Conservation (phyloP, 2,113 vertebrate genomes). For the Corydoras sp. region DNA sequence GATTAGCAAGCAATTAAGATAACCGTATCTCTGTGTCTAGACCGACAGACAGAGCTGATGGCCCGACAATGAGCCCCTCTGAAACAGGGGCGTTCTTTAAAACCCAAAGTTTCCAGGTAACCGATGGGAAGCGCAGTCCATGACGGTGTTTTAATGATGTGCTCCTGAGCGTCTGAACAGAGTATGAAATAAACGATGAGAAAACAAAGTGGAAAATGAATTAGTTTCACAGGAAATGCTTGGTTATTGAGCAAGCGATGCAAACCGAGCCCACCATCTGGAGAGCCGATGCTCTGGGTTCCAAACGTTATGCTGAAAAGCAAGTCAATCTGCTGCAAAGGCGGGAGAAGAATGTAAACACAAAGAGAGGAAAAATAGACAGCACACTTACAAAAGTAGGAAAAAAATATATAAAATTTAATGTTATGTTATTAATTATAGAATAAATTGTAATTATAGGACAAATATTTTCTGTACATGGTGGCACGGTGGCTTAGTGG, state of each 20-base stretch:
- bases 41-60: conserved; percentile 42
- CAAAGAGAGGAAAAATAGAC: background rate
- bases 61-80: conserved; percentile 35
- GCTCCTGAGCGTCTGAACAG: background rate
- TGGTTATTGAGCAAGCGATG: background rate
- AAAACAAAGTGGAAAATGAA: too few species aligned
- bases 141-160: conserved; percentile 41
- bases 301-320: conserved; percentile 21
- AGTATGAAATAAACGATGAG: too few species aligned
- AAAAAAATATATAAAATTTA: background rate
- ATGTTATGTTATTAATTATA: too few species aligned
- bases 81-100: conserved; percentile 52
- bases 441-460: too few species aligned
- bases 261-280: conserved; percentile 18
- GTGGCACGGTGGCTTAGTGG: too few species aligned
- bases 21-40: conserved; percentile 59
- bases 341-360: too few species aligned
- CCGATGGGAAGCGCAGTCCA: conserved; percentile 33
- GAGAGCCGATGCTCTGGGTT: conserved; percentile 9
- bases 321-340: conserved; percentile 3
- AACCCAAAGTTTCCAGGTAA: conserved; percentile 30
- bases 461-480: background rate
- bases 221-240: too few species aligned
- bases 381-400: background rate
- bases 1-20: conserved; percentile 59